Conservation (phyloP, 2,797 vertebrate species). For the Oryzias sinensis region DNA sequence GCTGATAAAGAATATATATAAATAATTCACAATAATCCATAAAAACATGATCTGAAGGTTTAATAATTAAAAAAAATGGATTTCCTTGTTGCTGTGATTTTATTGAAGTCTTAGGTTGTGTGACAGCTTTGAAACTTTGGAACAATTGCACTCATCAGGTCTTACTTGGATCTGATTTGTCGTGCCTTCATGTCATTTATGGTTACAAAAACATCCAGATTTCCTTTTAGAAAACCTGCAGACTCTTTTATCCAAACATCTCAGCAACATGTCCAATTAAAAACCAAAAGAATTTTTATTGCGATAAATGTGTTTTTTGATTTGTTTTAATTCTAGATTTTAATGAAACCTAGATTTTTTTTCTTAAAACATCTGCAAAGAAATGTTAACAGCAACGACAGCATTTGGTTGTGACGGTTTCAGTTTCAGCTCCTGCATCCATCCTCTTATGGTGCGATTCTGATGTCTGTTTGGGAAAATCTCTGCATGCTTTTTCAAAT, state of each 20-base stretch:
- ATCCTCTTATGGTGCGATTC: constrained; percentile 19
- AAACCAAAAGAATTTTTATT: too few relatives aligned
- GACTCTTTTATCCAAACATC: not conserved
- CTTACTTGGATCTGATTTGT: not conserved
- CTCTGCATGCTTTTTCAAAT: constrained; percentile 35
- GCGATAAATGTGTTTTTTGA: too few relatives aligned
- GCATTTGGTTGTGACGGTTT: too few relatives aligned
- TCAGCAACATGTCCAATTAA: too few relatives aligned
- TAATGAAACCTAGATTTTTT: too few relatives aligned
- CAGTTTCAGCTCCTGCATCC: constrained; percentile 1
- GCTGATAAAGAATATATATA: too few relatives aligned
- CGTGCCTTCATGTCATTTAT: not conserved
- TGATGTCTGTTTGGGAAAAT: constrained; percentile 23
- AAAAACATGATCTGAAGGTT: too few relatives aligned
- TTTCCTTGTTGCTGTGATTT: not conserved
- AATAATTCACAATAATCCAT: too few relatives aligned
- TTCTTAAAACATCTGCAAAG: too few relatives aligned
- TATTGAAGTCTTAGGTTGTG: not conserved
- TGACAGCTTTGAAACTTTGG: not conserved
- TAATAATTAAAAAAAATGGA: too few relatives aligned
- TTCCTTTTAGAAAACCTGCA: constrained; percentile 1
- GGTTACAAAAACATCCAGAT: not conserved
- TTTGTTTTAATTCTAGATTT: too few relatives aligned
- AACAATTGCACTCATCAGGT: not conserved
- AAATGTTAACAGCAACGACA: too few relatives aligned